Percentiles rank a stretch among this genome's conserved stretches.
These are phyloP conservation scores for Arctocebus calabarensis DNA, from an alignment of 2,797 vertebrate genomes.

Conservation along the genomic window DNA sequence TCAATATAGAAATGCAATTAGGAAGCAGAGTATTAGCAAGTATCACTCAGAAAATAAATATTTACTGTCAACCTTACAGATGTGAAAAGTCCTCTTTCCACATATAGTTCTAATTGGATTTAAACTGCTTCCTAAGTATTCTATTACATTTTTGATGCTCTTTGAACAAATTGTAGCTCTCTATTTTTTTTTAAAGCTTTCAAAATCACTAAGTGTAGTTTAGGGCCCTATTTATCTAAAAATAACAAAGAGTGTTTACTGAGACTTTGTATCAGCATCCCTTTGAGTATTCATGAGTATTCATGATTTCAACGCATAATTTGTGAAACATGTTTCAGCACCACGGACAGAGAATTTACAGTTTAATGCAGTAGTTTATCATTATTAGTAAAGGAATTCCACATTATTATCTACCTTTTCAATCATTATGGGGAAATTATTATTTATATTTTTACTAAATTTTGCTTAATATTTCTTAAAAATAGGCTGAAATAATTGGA, in stretches of 20 bases:
- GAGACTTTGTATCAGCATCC: conserved; percentile 37
- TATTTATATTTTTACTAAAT: background rate
- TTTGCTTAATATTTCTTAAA: background rate
- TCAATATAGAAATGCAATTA: conserved; percentile 70
- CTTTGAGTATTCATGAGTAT: conserved; percentile 46
- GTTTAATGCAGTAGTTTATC: background rate
- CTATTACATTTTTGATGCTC: conserved; percentile 59
- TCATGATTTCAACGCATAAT: conserved; percentile 75
- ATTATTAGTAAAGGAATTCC: conserved; percentile 61
- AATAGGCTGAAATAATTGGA: background rate
- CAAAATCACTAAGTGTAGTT: conserved; percentile 53
- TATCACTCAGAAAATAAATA: conserved; percentile 73
- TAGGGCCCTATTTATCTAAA: conserved; percentile 66
- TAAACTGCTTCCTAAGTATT: conserved; percentile 56
- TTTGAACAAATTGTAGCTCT: background rate
- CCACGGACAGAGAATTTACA: conserved; percentile 64
- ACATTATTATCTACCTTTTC: conserved; percentile 55
- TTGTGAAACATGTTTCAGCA: conserved; percentile 72
- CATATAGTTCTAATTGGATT: conserved; percentile 72
- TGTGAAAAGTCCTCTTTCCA: conserved; percentile 72
- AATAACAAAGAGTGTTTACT: conserved; percentile 66
- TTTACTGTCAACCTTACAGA: conserved; percentile 66
- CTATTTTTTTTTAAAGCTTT: conserved; percentile 40
- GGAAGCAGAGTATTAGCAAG: conserved; percentile 73
- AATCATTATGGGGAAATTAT: background rate